Percentiles rank a stretch among this genome's conserved stretches.
These are phyloP conservation scores for Pentalonia nigronervosa DNA, from an alignment of 1,140 invertebrate species.

Conservation along the genomic window DNA sequence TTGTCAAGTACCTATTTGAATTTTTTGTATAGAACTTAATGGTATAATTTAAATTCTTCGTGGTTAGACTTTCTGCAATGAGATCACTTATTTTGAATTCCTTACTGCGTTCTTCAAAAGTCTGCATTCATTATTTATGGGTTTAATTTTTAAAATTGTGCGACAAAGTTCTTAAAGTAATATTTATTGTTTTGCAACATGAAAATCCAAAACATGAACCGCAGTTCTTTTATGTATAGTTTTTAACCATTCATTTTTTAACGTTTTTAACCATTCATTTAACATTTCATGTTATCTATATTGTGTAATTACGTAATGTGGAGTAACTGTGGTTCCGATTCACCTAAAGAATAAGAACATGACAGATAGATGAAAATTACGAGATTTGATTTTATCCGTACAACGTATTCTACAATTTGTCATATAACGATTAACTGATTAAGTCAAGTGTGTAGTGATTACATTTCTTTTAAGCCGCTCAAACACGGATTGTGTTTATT, in stretches of 20 bases:
- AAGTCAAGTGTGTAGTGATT: background rate
- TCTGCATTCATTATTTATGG: too few relatives aligned
- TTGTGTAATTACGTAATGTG: background rate
- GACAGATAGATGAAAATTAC: background rate
- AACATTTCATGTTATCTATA: too few relatives aligned
- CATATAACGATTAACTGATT: too few relatives aligned
- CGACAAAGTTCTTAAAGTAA: background rate
- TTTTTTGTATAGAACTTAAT: background rate
- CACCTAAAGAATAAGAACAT: background rate
- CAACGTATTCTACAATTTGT: too few relatives aligned
- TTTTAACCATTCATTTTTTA: fast-evolving
- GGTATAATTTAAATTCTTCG: background rate
- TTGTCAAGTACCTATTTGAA: background rate
- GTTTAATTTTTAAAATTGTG: too few relatives aligned
- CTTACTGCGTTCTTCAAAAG: background rate
- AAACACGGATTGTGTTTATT: background rate
- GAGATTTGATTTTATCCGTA: background rate
- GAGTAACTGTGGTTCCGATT: background rate
- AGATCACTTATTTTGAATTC: background rate
- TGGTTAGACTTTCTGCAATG: background rate
- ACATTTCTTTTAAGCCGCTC: background rate
- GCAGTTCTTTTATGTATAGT: background rate
- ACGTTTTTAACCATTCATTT: too few relatives aligned
- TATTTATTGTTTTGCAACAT: too few relatives aligned
- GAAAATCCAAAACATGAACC: background rate